Percentiles rank a stretch among this genome's conserved stretches.
Evolutionary conservation across 2,888 invertebrate genomes (phyloP).

Genomic region (Helobdella robusta): DNA sequence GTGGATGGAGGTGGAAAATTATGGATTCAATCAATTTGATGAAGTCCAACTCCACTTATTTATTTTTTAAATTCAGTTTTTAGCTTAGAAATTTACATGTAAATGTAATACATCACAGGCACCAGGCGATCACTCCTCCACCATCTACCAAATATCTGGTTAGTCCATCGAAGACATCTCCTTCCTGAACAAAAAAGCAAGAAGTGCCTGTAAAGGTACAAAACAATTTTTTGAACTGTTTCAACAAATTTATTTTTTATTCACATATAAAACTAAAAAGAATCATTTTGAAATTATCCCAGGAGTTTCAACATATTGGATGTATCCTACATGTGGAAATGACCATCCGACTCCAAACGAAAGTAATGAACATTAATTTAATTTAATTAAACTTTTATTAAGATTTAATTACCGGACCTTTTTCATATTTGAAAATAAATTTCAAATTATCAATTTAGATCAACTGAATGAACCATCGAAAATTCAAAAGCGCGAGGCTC

Average conservation of each 20-base stretch:
- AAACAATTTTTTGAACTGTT: too few species aligned
- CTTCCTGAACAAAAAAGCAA: constrained; percentile 10
- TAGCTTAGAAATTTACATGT: neutral
- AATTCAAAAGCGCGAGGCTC: constrained; percentile 9
- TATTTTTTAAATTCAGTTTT: neutral
- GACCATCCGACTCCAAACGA: neutral
- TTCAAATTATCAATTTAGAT: too few species aligned
- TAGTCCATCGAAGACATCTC: constrained; percentile 4
- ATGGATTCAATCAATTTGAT: too few species aligned
- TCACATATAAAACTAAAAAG: too few species aligned
- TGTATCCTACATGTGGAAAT: constrained; percentile 4
- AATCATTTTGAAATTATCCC: too few species aligned
- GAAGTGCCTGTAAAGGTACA: constrained; percentile 1
- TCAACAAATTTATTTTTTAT: too few species aligned
- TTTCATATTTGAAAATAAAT: too few species aligned
- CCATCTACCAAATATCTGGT: neutral
- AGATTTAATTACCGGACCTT: too few species aligned
- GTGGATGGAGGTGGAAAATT: too few species aligned
- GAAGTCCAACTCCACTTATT: neutral
- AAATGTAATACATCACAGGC: neutral
- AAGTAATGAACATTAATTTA: neutral
- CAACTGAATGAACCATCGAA: too few species aligned
- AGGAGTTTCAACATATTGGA: constrained; percentile 18
- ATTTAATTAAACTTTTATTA: too few species aligned
- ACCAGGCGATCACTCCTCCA: neutral